phyloP scores from a whole-genome alignment of 1,140 invertebrate species.

The Uloborus diversus region DNA sequence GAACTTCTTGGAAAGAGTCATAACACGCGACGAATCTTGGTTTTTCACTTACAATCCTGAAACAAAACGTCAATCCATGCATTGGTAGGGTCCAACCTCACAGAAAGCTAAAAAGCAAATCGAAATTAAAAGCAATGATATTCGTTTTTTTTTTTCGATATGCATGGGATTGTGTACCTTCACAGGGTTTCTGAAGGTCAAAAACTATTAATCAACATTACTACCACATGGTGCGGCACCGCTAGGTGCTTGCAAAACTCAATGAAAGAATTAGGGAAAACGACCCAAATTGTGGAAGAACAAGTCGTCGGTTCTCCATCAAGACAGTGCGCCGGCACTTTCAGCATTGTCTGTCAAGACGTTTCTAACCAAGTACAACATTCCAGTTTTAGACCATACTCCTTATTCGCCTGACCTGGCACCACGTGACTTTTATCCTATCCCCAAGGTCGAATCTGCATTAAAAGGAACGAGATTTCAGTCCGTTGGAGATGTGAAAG shows the following conservation, averaged over 20 bases:
- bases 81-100: background rate
- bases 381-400: background rate
- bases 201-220: background rate
- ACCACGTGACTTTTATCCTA: too few relatives aligned
- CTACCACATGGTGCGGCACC: background rate
- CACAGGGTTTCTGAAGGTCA: background rate
- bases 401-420: conserved; percentile 7
- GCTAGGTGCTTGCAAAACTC: background rate
- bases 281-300: background rate
- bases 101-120: background rate
- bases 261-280: background rate
- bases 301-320: background rate
- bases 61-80: background rate
- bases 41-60: background rate
- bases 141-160: background rate
- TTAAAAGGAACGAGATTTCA: background rate
- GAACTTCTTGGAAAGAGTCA: background rate
- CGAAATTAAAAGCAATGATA: background rate
- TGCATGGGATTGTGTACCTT: background rate
- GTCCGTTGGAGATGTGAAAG: background rate
- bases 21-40: background rate
- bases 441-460: too few relatives aligned
- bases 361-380: conserved; percentile 9
- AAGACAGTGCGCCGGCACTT: background rate
- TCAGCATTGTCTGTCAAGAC: conserved; percentile 5